Base-by-base conservation (phyloP, 1,140 invertebrate species). In the Zaprionus lachaisei region DNA sequence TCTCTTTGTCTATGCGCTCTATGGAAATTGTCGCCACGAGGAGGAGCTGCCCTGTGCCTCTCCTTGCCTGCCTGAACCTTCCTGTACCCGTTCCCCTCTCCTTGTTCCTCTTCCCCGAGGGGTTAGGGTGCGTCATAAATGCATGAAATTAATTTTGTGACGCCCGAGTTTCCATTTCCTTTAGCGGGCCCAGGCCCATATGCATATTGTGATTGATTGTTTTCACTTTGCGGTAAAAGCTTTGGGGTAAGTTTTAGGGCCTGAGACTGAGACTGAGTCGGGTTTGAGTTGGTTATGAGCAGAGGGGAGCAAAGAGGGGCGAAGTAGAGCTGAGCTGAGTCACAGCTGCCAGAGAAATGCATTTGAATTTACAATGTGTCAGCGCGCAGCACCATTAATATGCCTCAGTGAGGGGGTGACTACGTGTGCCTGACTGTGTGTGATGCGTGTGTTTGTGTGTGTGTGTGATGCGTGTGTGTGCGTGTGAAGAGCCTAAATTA, bases 301-400 rank as follows among this genome's bases (percentile, higher is more conserved):
- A 6, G 15, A 41, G 15, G 38, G 14, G 38, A 41, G 38, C 38
- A 15, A 15, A n/a, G 14, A 15, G 15, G n/a, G 15, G 15, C 6
- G 38, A 6, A 12, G 38, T 17, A 4, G 44, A 24, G 47, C 47
- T 26, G 28, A 26, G 58, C 49, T 70, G 66, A 72, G 70, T 76
- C 73, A 65, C 68, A 76, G 70, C 75, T 73, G 75, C 70, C 70
- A 77, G 81, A 89, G 78, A 90, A 89, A 89, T 89, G 85, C 84
- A 89, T 90, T 89, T 89, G 79, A 89, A 89, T 90, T 89, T 89
- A 89, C 84, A 87, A 83, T 87, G 84, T 89, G 84, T 89, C 83
- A 86, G 80, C 47, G 38, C 75, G 57, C 17, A 58, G 75, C 75
- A 73, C 84, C 84, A 90, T 89, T 90, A 89, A 89, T 87, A 87